Conservation (phyloP, 2,113 vertebrate species). For the Tachycineta bicolor region DNA sequence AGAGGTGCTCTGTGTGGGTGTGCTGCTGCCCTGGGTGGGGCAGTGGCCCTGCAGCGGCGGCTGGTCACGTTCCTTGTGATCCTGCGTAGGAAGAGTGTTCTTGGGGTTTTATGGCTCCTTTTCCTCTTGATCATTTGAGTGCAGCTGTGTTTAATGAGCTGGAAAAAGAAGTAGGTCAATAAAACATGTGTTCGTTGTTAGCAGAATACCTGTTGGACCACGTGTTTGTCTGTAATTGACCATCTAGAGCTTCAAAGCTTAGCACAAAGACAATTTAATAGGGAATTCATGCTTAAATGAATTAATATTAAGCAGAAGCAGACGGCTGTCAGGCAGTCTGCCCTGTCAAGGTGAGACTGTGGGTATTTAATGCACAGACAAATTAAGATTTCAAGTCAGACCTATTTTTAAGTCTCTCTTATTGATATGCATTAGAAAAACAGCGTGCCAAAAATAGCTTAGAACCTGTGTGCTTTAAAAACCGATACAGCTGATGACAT, state of each 20-base stretch:
- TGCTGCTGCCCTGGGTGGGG: not conserved
- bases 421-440: not conserved
- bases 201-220: slow-evolving; percentile 47
- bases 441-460: not conserved
- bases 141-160: slow-evolving; percentile 69
- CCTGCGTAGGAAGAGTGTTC: slow-evolving; percentile 15
- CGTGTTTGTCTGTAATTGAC: slow-evolving; percentile 43
- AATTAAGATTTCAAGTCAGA: not conserved
- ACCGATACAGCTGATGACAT: not conserved
- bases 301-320: slow-evolving; percentile 34
- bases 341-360: not conserved
- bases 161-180: slow-evolving; percentile 66
- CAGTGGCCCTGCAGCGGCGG: accelerated
- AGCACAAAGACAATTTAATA: slow-evolving; percentile 41
- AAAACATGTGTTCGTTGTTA: slow-evolving; percentile 64
- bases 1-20: not conserved
- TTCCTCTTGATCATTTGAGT: slow-evolving; percentile 53
- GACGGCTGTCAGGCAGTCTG: not conserved
- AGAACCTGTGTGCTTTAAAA: not conserved
- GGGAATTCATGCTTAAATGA: slow-evolving; percentile 51
- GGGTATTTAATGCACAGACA: slow-evolving; percentile 9
- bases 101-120: slow-evolving; percentile 40
- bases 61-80: not conserved
- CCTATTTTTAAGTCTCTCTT: slow-evolving; percentile 13
- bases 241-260: slow-evolving; percentile 62